A percentile compares a stretch with the other conserved stretches of the same genome.
phyloP scores from a whole-genome alignment of 1,140 invertebrate species.

The Lineus longissimus region DNA sequence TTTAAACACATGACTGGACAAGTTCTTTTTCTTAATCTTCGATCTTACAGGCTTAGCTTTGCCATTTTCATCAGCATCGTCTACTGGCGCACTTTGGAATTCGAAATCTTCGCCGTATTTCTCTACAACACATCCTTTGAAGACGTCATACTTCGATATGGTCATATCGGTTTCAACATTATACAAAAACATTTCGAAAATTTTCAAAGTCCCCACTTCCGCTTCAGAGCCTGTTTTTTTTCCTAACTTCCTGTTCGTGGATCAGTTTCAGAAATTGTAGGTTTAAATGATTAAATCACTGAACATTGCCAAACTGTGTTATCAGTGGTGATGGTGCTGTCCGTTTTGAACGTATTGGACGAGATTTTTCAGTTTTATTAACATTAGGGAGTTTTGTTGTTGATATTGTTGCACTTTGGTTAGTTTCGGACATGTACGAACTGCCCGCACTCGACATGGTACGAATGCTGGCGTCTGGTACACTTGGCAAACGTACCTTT shows the following conservation, averaged over 20 bases:
- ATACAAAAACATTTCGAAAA: constrained; percentile 4
- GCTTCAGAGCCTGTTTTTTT: neutral
- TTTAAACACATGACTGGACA: constrained; percentile 4
- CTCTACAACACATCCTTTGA: constrained; percentile 1
- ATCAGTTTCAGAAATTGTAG: neutral
- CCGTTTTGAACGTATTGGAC: neutral
- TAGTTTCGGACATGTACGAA: neutral
- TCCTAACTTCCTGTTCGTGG: neutral
- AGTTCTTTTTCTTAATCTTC: constrained; percentile 5
- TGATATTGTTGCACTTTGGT: constrained; percentile 1
- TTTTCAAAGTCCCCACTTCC: neutral
- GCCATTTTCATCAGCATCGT: neutral
- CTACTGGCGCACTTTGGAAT: neutral
- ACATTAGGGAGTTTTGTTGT: neutral
- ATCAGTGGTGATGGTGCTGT: neutral
- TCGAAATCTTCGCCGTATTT: constrained; percentile 5
- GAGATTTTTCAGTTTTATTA: neutral
- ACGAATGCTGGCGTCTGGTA: constrained; percentile 4
- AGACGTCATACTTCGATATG: neutral
- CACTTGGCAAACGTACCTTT: constrained; percentile 8
- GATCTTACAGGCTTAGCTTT: neutral
- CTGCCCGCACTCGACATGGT: neutral
- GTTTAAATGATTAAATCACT: neutral
- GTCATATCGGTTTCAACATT: constrained; percentile 3
- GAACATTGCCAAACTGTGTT: constrained; percentile 7